Percentiles rank a stretch among this genome's conserved stretches.
These are phyloP conservation scores for Pollimyrus isidori DNA, from an alignment of 2,113 vertebrate genomes.

Conservation along the genomic window DNA sequence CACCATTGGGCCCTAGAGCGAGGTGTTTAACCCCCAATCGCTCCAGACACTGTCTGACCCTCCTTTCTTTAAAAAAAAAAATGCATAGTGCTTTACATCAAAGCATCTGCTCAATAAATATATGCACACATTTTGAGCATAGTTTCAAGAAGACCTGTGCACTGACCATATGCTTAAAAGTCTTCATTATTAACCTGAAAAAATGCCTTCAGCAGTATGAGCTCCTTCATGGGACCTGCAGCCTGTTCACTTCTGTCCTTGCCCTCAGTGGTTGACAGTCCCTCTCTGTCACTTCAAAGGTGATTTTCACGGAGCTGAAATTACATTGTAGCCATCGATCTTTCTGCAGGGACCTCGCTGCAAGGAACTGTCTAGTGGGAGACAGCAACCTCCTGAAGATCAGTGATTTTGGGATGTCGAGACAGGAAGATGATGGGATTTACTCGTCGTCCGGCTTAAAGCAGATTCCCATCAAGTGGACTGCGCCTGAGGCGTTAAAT, in stretches of 20 bases:
- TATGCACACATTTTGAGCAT: neutral
- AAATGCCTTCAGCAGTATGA: neutral
- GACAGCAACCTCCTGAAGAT: conserved; percentile 88
- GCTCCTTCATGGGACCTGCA: neutral
- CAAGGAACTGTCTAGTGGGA: conserved; percentile 89
- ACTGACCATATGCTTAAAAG: neutral
- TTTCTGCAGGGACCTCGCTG: conserved; percentile 82
- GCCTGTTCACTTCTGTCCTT: neutral
- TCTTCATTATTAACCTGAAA: neutral
- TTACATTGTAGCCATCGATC: neutral
- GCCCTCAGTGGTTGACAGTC: neutral
- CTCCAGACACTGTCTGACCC: neutral
- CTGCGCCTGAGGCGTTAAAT: conserved; percentile 94
- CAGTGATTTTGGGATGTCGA: conserved; percentile 96
- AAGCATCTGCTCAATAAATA: neutral
- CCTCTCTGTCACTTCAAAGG: neutral
- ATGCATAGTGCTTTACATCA: neutral
- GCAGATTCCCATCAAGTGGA: conserved; percentile 99
- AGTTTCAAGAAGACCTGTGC: neutral
- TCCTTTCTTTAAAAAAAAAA: neutral
- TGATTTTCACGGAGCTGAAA: neutral
- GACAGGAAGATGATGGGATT: conserved; percentile 90
- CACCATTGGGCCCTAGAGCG: neutral
- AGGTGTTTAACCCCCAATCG: neutral
- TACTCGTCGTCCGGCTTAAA: conserved; percentile 95